Evolutionary conservation across 2,113 vertebrate genomes (phyloP).

Genomic region (Bostrychus sinensis): DNA sequence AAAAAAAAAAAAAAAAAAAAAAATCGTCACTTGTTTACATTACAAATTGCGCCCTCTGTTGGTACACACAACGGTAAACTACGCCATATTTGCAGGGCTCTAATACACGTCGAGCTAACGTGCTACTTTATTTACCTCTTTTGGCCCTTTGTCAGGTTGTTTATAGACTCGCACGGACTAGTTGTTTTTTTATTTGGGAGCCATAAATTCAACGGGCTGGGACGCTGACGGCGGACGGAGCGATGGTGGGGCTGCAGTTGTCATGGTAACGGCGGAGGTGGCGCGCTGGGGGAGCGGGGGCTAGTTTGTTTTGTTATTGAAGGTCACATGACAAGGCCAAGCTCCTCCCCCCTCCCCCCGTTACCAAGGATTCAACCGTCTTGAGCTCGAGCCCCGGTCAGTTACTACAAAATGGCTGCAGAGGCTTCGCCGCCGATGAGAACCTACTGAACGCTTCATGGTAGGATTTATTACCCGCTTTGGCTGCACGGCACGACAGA

Average conservation of each 20-base stretch:
- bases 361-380: slow-evolving; percentile 80
- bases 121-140: not conserved
- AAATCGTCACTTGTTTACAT: too few relatives aligned
- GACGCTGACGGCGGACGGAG: slow-evolving; percentile 9
- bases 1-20: too few relatives aligned
- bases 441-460: slow-evolving; percentile 74
- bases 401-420: slow-evolving; percentile 96
- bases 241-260: slow-evolving; percentile 67
- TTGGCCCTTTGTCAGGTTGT: not conserved
- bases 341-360: slow-evolving; percentile 83
- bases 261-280: slow-evolving; percentile 74
- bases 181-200: not conserved
- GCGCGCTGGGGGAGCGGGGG: slow-evolving; percentile 44
- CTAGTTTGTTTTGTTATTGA: slow-evolving; percentile 78
- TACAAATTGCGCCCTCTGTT: slow-evolving; percentile 66
- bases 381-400: slow-evolving; percentile 83
- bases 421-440: slow-evolving; percentile 80
- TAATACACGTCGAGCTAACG: slow-evolving; percentile 1
- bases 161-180: not conserved
- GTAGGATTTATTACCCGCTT: slow-evolving; percentile 55
- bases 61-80: slow-evolving; percentile 23
- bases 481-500: not conserved
- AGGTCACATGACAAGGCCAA: slow-evolving; percentile 74
- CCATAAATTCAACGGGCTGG: not conserved
- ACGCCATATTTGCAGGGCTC: not conserved